phyloP scores from a whole-genome alignment of 1,140 invertebrate genomes.

The Melipona quadrifasciata region DNA sequence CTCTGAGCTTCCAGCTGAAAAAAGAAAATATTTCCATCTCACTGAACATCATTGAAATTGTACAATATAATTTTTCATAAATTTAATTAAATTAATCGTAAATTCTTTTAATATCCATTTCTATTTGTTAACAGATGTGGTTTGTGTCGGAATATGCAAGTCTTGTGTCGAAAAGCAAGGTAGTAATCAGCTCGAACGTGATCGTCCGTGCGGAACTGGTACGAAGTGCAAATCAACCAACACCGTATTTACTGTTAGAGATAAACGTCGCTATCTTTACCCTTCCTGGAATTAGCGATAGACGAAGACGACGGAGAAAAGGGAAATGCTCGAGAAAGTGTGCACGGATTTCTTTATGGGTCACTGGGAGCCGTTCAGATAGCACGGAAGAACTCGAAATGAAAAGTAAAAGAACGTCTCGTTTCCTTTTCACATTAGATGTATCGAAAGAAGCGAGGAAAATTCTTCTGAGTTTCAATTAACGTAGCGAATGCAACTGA shows the following conservation, averaged over 20 bases:
- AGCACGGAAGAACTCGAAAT: neutral
- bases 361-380: neutral
- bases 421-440: neutral
- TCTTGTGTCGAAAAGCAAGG: neutral
- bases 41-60: neutral
- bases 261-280: conserved; percentile 56
- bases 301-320: neutral
- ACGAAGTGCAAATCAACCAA: conserved; percentile 42
- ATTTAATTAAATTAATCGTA: too few relatives aligned
- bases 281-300: conserved; percentile 36
- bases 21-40: neutral
- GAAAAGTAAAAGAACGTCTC: neutral
- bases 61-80: too few relatives aligned
- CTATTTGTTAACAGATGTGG: neutral
- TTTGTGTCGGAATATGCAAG: neutral
- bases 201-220: conserved; percentile 38
- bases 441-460: neutral
- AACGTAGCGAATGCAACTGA: neutral
- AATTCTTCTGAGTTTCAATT: neutral
- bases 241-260: conserved; percentile 62
- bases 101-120: neutral
- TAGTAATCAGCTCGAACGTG: conserved; percentile 25
- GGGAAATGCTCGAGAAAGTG: conserved; percentile 16
- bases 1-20: conserved; percentile 88
- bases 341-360: neutral